Base-by-base conservation (phyloP, 2,888 invertebrate species). In the Dorcus parallelipipedus region DNA sequence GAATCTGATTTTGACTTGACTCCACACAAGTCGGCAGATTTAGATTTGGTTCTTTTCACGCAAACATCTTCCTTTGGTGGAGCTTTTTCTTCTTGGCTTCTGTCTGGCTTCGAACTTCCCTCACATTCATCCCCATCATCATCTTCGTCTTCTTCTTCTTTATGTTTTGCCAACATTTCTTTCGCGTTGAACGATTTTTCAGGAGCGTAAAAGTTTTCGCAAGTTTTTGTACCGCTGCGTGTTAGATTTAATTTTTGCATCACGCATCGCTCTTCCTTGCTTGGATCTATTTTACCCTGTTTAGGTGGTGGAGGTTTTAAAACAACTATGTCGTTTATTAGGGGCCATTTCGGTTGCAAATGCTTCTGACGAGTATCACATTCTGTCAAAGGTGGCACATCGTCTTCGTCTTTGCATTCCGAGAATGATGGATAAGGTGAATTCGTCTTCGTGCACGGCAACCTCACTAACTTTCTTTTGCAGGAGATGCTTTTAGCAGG, bases 351-450 rank as follows among this genome's bases (percentile, higher is more conserved):
- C 0, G 73, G 73, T 58, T 73, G 73, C 48, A 73, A 57, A 48
- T 59, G 50, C 5, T 56, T 55, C 6, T 64, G 49, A 40, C 58
- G 61, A n/a, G 65, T 62, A 23, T 23, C 47, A 51, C 71, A 72
- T 59, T 70, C 68, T 8, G 65, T 65, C 7, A 68, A 49, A 5
- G 58, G 61, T 9, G 64, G 62, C 6, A 63, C 59, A 17, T 62
- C 50, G 43, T 69, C 67, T 48, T 69, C 65, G 14, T 69, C 64
- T 41, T 71, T 56, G 41, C 68, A 69, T 53, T 73, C 73, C 0
- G 72, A 70, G 56, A 64, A 73, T 1, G 72, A 60, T 5, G 69
- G 66, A 58, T 71, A 71, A 0, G 73, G 73, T 9, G 71, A 50
- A 6, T 64, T 61, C 33, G 65, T 62, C 49, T 71, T 73, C 3